Base-by-base conservation (phyloP, 2,797 vertebrate species). In the Falco columbarius region DNA sequence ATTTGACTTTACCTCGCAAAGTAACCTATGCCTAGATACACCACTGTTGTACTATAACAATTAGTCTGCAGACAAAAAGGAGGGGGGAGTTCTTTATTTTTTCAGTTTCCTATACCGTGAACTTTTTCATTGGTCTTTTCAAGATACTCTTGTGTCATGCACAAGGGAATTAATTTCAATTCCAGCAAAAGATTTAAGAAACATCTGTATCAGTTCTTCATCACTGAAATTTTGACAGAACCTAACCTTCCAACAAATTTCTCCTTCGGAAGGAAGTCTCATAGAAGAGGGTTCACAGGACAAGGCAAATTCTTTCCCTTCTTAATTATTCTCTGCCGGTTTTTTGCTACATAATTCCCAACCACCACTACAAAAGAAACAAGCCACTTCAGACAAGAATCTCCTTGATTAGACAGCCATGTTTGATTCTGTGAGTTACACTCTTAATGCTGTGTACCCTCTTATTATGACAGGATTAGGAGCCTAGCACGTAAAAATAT, bases 1-100 rank as follows among this genome's bases (percentile, higher is more conserved):
- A 63, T 47, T 73, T 80, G 54, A 95, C 51, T 94, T 90, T 34
- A 95, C 49, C 90, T 95, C 84, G 63, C 24, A 90, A 93, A 88
- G 77, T 83, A 93, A 42, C 71, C 86, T 75, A 90, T 44, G 56
- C 5, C 61, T 88, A 42, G 24, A 75, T 36, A 91, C 1, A 23
- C 26, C 30, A 81, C 38, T 65, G 14, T 23, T 68, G 30, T 65
- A 74, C 44, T 22, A 17, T 1, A 59, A 90, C 13, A 77, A 30
- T 18, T 29, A 70, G 30, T 56, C 21, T 71, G 18, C 6, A 27
- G 11, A 4, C 5, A 36, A 36, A 14, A 17, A 16, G 42, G 7
- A 16, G 42, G 42, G 42, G 42, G n/a, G 1, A 5, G 2, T 71
- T 81, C 23, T 63, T 85, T 11, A 4, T 3, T 11, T 75, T 76